Evolutionary conservation across 2,113 vertebrate genomes (phyloP), one percentile per base, ranked within the genome.

Genomic region (Lepus americanus): DNA sequence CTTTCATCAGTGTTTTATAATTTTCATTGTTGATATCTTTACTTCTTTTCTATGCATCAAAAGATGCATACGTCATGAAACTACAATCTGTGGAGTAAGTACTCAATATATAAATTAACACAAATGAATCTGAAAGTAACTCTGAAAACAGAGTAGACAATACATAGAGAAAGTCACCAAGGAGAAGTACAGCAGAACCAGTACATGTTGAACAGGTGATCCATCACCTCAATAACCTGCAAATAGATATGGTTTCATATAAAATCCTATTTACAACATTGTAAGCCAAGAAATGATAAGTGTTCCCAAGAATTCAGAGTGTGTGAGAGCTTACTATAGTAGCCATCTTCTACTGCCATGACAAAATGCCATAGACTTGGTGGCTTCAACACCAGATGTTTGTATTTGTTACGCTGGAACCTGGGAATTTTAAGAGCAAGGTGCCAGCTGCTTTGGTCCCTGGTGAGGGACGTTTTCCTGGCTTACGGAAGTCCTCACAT

Each of bases 181-280:
- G 89, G 23, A 90, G 7, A 12, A 86, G 69, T 74, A 12, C 33
- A 89, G 17, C 2, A 79, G 82, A 93, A 66, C 3, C n/a, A 91
- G 39, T 73, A 51, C 77, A 87, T 85, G 20, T 44, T 85, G 11
- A 90, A 59, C 33, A 92, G 25, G 73, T 95, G 6, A 2, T 70
- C 49, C 66, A 33, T 9, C 14, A 80, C 5, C 1, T 67, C 44
- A 63, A 12, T 77, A 83, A 77, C 87, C 72, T 67, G 3, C 4
- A 92, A 94, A 93, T 79, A 59, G 27, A 44, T 84, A 81, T 7
- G 36, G 36, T 59, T 72, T 84, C 36, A 61, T 29, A 33, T 79
- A 12, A 5, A 88, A 19, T 87, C 64, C 39, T 73, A 78, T 33
- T 66, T 23, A 78, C 9, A 82, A 69, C 16, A 72, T 53, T 89